Conservation (phyloP, 2,113 vertebrate genomes). For the human region GRCh38 chr3:54528501-54529000, state of each 20-base stretch:
- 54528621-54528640: background rate
- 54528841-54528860: background rate
- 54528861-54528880: background rate
- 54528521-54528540: background rate
- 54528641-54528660: background rate
- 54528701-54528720: background rate
- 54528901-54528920: background rate
- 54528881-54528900: background rate
- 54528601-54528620: background rate
- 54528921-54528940: background rate
- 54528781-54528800: background rate
- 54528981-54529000: background rate
- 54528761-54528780: background rate
- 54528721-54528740: background rate
- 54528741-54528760: background rate
- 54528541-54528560: background rate
- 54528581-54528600: background rate
- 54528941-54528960: background rate
- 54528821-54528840: background rate
- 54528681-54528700: background rate
- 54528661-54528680: background rate
- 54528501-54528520: background rate
- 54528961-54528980: background rate
- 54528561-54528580: background rate
- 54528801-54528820: background rate